Conservation (phyloP, 2,888 invertebrate species). For the Lasioglossum calceatum region DNA sequence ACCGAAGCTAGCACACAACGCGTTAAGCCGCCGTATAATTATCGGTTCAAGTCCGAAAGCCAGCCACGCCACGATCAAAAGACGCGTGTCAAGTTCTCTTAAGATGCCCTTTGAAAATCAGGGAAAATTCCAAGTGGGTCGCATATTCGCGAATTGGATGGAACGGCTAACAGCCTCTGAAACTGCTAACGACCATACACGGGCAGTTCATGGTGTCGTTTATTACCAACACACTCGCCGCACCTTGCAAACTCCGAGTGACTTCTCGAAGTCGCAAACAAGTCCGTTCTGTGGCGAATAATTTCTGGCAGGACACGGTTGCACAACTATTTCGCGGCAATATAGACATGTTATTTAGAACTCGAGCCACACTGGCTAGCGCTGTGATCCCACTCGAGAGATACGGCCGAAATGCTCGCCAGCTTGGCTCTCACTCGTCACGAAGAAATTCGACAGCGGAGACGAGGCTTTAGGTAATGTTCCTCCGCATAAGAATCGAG, state of each 20-base stretch:
- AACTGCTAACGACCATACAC: background rate
- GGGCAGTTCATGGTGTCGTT: background rate
- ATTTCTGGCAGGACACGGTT: background rate
- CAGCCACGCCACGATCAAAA: background rate
- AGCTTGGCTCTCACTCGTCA: background rate
- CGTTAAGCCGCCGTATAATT: background rate
- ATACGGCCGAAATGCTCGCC: background rate
- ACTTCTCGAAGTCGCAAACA: background rate
- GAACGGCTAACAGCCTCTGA: background rate
- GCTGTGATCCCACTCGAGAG: background rate
- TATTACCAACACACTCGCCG: background rate
- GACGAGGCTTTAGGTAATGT: background rate
- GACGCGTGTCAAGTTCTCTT: too few species aligned
- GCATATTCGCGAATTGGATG: background rate
- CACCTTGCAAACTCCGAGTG: background rate
- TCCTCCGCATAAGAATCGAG: too few species aligned
- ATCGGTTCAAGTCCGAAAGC: background rate
- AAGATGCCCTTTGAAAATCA: background rate
- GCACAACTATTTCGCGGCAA: background rate
- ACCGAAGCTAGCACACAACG: background rate
- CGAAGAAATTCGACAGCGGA: background rate
- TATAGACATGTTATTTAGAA: background rate
- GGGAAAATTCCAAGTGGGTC: background rate
- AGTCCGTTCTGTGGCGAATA: background rate
- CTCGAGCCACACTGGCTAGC: background rate